Evolutionary conservation across 2,888 invertebrate genomes (phyloP).

Genomic region (Papilio gigon): DNA sequence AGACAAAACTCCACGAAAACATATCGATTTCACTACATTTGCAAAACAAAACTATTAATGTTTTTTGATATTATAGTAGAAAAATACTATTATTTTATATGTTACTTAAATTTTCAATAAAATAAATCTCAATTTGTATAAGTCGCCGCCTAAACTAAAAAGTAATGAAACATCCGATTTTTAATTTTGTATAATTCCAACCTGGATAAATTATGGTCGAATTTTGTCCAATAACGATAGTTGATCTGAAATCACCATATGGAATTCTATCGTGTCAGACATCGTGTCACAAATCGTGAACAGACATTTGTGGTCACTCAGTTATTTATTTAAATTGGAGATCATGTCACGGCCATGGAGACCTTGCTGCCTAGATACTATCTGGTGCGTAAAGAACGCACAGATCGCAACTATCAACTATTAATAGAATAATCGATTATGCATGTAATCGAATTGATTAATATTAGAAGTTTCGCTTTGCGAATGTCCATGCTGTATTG

Average conservation of each 20-base stretch:
- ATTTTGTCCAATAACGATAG: no score
- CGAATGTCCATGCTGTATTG: neutral
- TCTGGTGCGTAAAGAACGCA: conserved; percentile 31
- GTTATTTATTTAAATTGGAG: conserved; percentile 45
- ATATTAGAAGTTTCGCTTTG: neutral
- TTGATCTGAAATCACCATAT: no score
- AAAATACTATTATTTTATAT: neutral
- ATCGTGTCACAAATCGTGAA: no score
- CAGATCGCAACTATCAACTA: conserved; percentile 33
- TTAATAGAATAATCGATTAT: conserved; percentile 21
- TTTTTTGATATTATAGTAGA: neutral
- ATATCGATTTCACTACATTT: conserved; percentile 27
- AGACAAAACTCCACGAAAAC: conserved; percentile 22
- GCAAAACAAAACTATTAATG: neutral
- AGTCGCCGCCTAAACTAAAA: no score
- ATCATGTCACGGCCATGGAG: conserved; percentile 28
- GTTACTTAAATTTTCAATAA: neutral
- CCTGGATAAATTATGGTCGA: no score
- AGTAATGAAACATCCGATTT: no score
- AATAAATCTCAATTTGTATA: neutral
- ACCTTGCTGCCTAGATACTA: conserved; percentile 25
- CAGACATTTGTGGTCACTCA: conserved; percentile 38
- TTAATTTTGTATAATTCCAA: no score
- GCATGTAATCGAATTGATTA: conserved; percentile 34
- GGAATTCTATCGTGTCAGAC: no score